Evolutionary conservation across 2,888 invertebrate genomes (phyloP), one percentile per base, ranked within the genome.

Genomic region (Erebia epiphron): DNA sequence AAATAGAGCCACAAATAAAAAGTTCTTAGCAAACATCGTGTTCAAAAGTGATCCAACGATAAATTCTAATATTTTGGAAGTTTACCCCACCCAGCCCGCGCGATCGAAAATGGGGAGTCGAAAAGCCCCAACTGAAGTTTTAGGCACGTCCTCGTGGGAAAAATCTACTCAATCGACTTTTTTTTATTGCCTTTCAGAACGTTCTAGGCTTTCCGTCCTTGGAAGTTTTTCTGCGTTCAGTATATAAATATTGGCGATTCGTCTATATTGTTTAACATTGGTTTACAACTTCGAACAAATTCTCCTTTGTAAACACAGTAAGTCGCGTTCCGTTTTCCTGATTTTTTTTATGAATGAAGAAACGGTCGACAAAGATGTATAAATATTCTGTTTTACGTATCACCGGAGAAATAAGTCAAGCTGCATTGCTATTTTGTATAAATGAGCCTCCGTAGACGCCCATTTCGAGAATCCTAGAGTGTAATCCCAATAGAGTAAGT

Each of bases 131-230:
- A 68, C 74, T 77, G 69, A 71, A 77, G 72, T 71, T 75, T 77
- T 75, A 67, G 76, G 71, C 82, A 82, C 81, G 80, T 79, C 75
- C 75, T 72, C 69, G 71, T 79, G 77, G 68, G 80, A 78, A 79
- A 77, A 67, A 69, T 62, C 64, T 69, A 78, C 67, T 56, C 68
- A 73, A 62, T 61, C 52, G 70, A 70, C 63, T 68, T 72, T 73
- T 70, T 70, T 68, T 70, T 68, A 73, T 73, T 71, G 67, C 60
- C 71, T 52, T 68, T 67, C 71, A 65, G 70, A 71, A 72, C 57
- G 54, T 67, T 64, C 62, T 69, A 67, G 67, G 67, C 71, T 69
- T 67, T 67, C 69, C 60, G 56, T 35, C 69, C 62, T 73, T 73
- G 60, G 54, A 75, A 69, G 60, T 73, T 68, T 67, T 35, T 67